A percentile compares a stretch with the other conserved stretches of the same genome.
Evolutionary conservation across 2,113 vertebrate genomes (phyloP).

Genomic region (Saimiri boliviensis): DNA sequence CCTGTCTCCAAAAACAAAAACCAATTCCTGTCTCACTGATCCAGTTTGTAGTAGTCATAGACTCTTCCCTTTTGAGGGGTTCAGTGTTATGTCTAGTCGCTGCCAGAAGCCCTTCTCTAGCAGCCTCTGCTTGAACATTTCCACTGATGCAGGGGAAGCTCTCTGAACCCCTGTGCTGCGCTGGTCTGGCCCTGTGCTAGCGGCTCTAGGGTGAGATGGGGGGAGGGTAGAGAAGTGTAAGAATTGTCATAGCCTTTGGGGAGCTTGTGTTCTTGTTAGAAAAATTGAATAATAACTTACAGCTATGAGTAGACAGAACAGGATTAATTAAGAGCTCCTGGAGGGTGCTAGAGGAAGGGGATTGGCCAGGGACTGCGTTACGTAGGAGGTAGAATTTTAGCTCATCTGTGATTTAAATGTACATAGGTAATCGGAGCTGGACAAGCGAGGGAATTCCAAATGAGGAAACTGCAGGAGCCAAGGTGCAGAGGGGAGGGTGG

Average conservation of each 20-base stretch:
- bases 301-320: neutral
- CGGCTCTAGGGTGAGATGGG: neutral
- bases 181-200: neutral
- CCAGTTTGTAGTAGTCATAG: neutral
- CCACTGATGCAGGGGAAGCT: neutral
- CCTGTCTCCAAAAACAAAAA: no score
- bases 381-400: neutral
- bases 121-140: neutral
- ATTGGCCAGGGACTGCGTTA: neutral
- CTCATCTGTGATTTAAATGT: neutral
- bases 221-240: neutral
- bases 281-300: neutral
- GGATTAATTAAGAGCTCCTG: neutral
- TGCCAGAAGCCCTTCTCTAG: neutral
- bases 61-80: neutral
- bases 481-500: neutral
- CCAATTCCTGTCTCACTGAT: neutral
- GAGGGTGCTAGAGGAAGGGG: neutral
- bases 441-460: neutral
- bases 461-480: neutral
- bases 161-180: neutral
- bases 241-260: neutral
- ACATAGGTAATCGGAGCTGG: neutral
- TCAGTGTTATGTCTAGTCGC: neutral
- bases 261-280: neutral